phyloP scores from a whole-genome alignment of 2,113 vertebrate genomes.

The Sinocyclocheilus rhinocerous region DNA sequence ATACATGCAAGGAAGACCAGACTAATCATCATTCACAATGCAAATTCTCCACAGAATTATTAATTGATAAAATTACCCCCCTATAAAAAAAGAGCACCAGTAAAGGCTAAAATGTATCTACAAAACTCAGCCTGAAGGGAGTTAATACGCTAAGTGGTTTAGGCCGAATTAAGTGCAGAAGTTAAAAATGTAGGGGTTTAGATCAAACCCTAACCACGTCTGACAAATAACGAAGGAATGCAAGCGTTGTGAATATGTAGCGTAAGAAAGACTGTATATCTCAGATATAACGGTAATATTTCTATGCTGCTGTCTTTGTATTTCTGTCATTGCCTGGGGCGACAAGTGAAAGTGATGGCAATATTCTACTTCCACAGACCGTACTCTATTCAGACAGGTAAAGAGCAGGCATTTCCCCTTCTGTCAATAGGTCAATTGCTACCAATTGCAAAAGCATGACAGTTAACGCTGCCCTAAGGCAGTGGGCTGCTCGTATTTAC shows the following conservation, averaged over 20 bases:
- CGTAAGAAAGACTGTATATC: not conserved
- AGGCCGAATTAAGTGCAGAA: not conserved
- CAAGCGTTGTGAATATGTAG: not conserved
- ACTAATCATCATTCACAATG: not conserved
- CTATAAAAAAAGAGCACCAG: not conserved
- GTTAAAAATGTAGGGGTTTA: not conserved
- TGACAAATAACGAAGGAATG: not conserved
- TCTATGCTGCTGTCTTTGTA: not conserved
- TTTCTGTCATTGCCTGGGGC: slow-evolving; percentile 45
- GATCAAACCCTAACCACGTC: not conserved
- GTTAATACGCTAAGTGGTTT: not conserved
- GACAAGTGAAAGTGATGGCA: slow-evolving; percentile 48
- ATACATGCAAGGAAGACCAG: not conserved
- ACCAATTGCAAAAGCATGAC: slow-evolving; percentile 53
- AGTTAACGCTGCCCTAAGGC: slow-evolving; percentile 50
- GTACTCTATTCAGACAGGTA: slow-evolving; percentile 55
- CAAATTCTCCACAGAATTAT: not conserved
- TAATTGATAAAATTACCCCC: not conserved
- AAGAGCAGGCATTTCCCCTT: slow-evolving; percentile 57
- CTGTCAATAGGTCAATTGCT: slow-evolving; percentile 68
- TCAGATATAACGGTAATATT: not conserved
- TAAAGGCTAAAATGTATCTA: not conserved
- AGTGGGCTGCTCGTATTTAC: slow-evolving; percentile 29
- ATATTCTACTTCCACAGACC: slow-evolving; percentile 48
- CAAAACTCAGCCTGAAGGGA: not conserved